Conservation (phyloP, 2,113 vertebrate genomes). For the Panurus biarmicus region DNA sequence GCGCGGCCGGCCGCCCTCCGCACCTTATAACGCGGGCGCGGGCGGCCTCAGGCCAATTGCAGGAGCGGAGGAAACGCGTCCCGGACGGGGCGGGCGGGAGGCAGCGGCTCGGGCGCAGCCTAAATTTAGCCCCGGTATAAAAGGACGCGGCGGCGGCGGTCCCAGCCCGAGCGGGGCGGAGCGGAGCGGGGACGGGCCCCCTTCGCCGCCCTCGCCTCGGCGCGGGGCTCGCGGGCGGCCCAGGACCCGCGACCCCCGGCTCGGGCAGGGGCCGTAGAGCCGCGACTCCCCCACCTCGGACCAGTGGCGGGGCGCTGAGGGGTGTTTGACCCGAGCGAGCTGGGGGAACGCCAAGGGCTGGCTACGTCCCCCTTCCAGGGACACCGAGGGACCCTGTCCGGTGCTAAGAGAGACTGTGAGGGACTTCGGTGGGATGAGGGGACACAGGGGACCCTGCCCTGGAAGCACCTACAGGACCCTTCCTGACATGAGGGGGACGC, state of each 20-base stretch:
- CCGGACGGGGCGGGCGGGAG: slow-evolving; percentile 70
- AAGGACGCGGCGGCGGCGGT: slow-evolving; percentile 66
- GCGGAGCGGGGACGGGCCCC: neutral
- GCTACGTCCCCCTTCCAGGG: too few species aligned
- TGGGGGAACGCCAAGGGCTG: neutral
- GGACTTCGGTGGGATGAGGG: neutral
- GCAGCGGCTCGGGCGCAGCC: slow-evolving; percentile 69
- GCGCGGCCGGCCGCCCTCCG: slow-evolving; percentile 4
- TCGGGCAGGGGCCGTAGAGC: too few species aligned
- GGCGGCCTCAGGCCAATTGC: slow-evolving; percentile 75
- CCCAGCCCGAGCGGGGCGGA: slow-evolving; percentile 16
- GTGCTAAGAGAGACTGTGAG: neutral
- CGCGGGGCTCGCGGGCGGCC: neutral
- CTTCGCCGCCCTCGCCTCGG: neutral
- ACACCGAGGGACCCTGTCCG: neutral
- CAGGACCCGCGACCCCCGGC: neutral
- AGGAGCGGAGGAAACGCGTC: slow-evolving; percentile 84
- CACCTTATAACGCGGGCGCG: slow-evolving; percentile 55
- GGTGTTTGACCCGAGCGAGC: neutral
- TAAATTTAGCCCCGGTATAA: slow-evolving; percentile 87
- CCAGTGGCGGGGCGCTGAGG: neutral
- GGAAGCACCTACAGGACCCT: neutral
- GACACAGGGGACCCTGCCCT: too few species aligned
- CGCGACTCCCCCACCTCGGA: fast-evolving
- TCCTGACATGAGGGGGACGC: fast-evolving